Evolutionary conservation across 2,113 vertebrate species (phyloP).

Genomic region (Mormyrus iriodes): DNA sequence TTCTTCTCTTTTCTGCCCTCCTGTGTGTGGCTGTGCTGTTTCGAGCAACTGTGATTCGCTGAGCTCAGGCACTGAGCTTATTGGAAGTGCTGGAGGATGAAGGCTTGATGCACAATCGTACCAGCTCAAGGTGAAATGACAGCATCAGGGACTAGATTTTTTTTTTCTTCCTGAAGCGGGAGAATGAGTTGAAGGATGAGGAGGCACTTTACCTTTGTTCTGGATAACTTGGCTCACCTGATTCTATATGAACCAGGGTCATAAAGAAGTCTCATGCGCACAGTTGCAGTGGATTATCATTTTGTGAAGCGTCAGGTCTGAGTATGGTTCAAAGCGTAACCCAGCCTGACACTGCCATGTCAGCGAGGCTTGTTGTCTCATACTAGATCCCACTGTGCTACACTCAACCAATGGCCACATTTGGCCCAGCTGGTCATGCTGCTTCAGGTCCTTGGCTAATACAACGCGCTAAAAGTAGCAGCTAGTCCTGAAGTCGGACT

Average conservation of each 20-base stretch:
- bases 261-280: background rate
- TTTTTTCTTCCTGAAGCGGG: background rate
- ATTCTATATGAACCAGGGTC: background rate
- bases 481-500: background rate
- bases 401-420: background rate
- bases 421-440: background rate
- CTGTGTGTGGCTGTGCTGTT: background rate
- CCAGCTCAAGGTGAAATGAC: background rate
- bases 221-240: background rate
- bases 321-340: background rate
- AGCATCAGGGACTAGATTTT: background rate
- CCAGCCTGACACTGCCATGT: background rate
- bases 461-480: background rate
- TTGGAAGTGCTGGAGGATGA: background rate
- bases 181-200: background rate
- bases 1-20: background rate
- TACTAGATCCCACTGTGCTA: background rate
- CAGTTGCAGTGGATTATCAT: background rate
- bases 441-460: background rate
- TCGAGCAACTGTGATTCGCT: slow-evolving; percentile 14
- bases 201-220: background rate
- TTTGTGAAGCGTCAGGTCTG: background rate
- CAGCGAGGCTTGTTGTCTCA: background rate
- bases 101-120: background rate
- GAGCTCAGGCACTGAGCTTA: background rate